Base-by-base conservation (phyloP, 2,888 invertebrate genomes). In the Epiblema foenella region DNA sequence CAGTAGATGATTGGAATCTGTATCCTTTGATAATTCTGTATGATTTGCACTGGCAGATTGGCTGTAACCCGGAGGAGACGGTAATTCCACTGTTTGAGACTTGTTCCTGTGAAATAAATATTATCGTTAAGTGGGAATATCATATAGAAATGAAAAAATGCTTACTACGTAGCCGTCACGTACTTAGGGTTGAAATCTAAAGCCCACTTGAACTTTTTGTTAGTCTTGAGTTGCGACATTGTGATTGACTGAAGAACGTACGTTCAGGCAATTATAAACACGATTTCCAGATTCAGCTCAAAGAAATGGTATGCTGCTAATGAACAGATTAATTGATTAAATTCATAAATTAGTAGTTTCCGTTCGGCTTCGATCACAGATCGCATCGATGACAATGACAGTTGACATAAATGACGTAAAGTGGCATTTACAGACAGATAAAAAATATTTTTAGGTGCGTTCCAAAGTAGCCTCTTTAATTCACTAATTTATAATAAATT, bases 11-110 rank as follows among this genome's bases (percentile, higher is more conserved):
- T 96, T 97, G 0, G 97, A 95, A 85, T 98, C 97, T 0, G 96
- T 95, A 82, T 98, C 98, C 85, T 96, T 96, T 0, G 96, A 96
- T 7, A 96, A 95, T 93, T 98, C 98, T 2, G 95, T 95, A 78
- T 96, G 96, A 80, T 94, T 95, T 58, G 96, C 95, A 71, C 95
- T 95, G 2, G 95, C 94, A 1, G 96, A 95, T 65, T 96, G 95
- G 86, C 96, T 97, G 82, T 96, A 98, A 0, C 98, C 98, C 42
- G 98, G 98, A 24, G 98, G 98, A 42, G 96, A 95, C 0, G 97
- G 94, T 74, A 97, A 85, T 72, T 96, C 96, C 67, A 85, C 89
- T 17, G 84, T 71, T 60, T 80, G 76, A 2, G 81, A 76, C 74
- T 84, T 86, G 73, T 82, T 84, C 75, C 92, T 92, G 82, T 20